A percentile compares a stretch with the other conserved stretches of the same genome.
Evolutionary conservation across 2,888 invertebrate species (phyloP).

Genomic region (Lasioglossum lativentre): DNA sequence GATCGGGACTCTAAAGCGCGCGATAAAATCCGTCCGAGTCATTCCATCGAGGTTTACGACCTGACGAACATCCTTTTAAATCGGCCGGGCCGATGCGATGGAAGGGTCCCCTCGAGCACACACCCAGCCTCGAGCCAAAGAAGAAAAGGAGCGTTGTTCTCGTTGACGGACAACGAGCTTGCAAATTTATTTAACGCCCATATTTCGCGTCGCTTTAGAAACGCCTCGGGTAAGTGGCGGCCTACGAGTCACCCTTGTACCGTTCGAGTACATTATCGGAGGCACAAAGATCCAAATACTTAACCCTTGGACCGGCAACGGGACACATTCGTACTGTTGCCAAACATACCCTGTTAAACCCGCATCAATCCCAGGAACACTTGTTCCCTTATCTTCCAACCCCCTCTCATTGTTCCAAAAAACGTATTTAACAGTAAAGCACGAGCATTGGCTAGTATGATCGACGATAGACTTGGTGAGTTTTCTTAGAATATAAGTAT

Average conservation of each 20-base stretch:
- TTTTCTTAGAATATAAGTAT: too few species aligned
- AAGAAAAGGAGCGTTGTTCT: constrained; percentile 23
- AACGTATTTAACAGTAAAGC: too few species aligned
- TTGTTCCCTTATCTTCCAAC: not conserved
- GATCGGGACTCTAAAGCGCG: constrained; percentile 69
- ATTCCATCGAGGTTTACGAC: constrained; percentile 69
- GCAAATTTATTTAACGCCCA: constrained; percentile 26
- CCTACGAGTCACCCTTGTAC: not conserved
- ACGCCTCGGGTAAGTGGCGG: not conserved
- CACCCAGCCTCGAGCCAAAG: not conserved
- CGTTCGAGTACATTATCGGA: not conserved
- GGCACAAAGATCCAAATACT: not conserved
- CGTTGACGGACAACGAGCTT: constrained; percentile 34
- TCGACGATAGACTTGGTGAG: too few species aligned
- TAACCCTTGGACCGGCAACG: constrained; percentile 7
- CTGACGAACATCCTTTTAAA: constrained; percentile 71
- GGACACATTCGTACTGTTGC: not conserved
- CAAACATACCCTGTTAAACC: not conserved
- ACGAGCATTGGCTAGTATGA: too few species aligned
- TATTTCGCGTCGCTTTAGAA: not conserved
- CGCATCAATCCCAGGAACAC: not conserved
- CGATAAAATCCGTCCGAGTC: constrained; percentile 74
- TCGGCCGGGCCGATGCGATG: constrained; percentile 32
- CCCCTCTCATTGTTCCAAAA: not conserved
- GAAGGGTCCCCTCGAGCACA: constrained; percentile 23